Conservation (phyloP, 2,888 invertebrate species). For the Drosophila macrospina region DNA sequence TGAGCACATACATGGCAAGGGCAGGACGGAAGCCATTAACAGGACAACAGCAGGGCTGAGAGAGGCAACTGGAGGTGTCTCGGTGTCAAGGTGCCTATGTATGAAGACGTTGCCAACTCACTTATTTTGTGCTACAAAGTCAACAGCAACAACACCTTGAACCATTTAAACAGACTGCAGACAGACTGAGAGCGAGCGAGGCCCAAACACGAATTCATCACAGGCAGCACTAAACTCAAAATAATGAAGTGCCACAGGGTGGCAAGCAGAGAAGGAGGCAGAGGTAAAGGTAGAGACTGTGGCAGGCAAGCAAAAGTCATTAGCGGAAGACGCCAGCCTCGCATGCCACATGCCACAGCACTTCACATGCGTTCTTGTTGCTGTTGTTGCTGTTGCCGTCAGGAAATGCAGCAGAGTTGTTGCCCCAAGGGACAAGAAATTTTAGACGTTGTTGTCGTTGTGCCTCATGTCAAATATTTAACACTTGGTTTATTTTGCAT, state of each 20-base stretch:
- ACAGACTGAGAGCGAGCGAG: no score
- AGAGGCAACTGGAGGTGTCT: slow-evolving; percentile 42
- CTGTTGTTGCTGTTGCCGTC: slow-evolving; percentile 52
- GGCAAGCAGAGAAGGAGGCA: not conserved
- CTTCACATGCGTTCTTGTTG: slow-evolving; percentile 30
- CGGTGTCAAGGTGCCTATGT: slow-evolving; percentile 39
- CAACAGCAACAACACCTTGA: slow-evolving; percentile 79
- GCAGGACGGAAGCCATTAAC: slow-evolving; percentile 64
- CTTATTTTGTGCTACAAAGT: slow-evolving; percentile 67
- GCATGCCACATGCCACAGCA: slow-evolving; percentile 31
- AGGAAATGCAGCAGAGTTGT: slow-evolving; percentile 72
- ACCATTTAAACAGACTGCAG: slow-evolving; percentile 64
- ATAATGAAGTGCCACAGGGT: slow-evolving; percentile 71
- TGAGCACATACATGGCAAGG: slow-evolving; percentile 37
- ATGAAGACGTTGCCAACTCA: slow-evolving; percentile 36
- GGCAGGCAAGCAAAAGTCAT: slow-evolving; percentile 69
- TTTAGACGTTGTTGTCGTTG: slow-evolving; percentile 46
- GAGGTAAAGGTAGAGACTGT: not conserved
- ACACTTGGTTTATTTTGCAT: slow-evolving; percentile 76
- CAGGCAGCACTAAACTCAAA: slow-evolving; percentile 68
- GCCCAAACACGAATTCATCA: slow-evolving; percentile 55
- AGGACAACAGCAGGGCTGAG: slow-evolving; percentile 53
- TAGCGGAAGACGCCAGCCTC: slow-evolving; percentile 66
- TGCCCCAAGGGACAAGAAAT: slow-evolving; percentile 54
- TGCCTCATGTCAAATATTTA: slow-evolving; percentile 73